phyloP scores from a whole-genome alignment of 2,888 invertebrate species.

The Drosophila meridiana region DNA sequence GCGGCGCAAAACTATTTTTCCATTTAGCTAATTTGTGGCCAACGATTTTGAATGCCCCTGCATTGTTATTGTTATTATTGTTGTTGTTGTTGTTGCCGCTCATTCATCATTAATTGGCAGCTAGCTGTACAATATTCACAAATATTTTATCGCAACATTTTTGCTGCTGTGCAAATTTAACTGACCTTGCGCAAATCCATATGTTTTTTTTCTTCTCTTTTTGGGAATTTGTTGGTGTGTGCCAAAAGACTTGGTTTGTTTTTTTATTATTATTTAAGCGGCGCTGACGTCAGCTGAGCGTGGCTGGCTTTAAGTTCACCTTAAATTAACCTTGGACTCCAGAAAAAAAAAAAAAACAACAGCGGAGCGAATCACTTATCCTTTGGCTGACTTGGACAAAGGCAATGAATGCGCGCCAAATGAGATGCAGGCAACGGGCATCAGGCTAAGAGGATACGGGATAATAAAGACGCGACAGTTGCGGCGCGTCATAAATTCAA shows the following conservation, averaged over 20 bases:
- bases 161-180: conserved; percentile 48
- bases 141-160: conserved; percentile 34
- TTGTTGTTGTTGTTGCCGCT: conserved; percentile 30
- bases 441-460: conserved; percentile 3
- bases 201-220: conserved; percentile 12
- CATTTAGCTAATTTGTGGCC: conserved; percentile 76
- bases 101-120: conserved; percentile 74
- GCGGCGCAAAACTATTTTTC: conserved; percentile 75
- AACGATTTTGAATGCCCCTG: conserved; percentile 54
- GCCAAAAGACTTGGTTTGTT: conserved; percentile 12
- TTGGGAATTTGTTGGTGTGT: conserved; percentile 10
- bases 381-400: conserved; percentile 67
- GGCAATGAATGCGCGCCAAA: conserved; percentile 50
- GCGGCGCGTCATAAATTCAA: conserved; percentile 70
- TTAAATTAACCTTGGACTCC: conserved; percentile 67
- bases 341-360: neutral
- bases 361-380: conserved; percentile 47
- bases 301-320: conserved; percentile 64
- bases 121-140: conserved; percentile 48
- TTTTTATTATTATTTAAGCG: conserved; percentile 8
- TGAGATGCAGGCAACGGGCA: conserved; percentile 31
- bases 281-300: conserved; percentile 29
- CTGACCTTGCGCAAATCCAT: conserved; percentile 74
- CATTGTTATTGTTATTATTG: conserved; percentile 43
- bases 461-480: conserved; percentile 69